Base-by-base conservation (phyloP, 92 coral and sea anemone species). In the Umimayanthus chanpuru region DNA sequence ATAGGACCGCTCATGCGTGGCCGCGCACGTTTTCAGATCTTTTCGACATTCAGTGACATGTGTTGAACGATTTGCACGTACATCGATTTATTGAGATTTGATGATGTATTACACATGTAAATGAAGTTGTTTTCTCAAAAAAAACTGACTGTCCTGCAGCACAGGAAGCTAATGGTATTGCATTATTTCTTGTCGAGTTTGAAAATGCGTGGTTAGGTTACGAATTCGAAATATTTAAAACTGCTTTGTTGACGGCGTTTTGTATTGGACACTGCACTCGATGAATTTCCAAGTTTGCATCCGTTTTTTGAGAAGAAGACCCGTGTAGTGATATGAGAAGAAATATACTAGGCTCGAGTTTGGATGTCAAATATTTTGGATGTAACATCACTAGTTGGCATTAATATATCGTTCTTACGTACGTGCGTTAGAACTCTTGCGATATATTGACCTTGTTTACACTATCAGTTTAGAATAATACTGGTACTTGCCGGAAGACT, bases 141-240 rank as follows among this genome's bases (percentile, higher is more conserved):
- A 80, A 80, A 80, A 56, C 50, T 28, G 56, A 83, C 78, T 53
- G 87, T 29, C 30, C 66, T 12, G 12, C 71, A 32, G 6, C 71
- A 38, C 70, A 56, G 77, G 86, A 67, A 68, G 75, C 11, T 1
- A 6, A 67, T 43, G n/a, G 53, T 38, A 18, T 44, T n/a, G 38
- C 18, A 65, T 10, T 39, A 32, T 74, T 74, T 74, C 79, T 43
- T 23, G 7, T 66, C 23, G 21, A 40, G 38, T 75, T 53, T 32
- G 10, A 53, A 56, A 10, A 53, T 50, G 75, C 56, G 55, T 65
- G 82, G 74, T 36, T 81, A 23, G 53, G 28, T 36, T 39, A 61
- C 73, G 49, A 81, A 6, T 0, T 58, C 30, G 73, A 40, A 36
- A 81, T 81, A 81, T 65, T 65, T 64, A 32, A 32, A 32, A 21